These are phyloP conservation scores for Antennarius maculatus DNA, from an alignment of 2,797 vertebrate species.

Conservation along the genomic window DNA sequence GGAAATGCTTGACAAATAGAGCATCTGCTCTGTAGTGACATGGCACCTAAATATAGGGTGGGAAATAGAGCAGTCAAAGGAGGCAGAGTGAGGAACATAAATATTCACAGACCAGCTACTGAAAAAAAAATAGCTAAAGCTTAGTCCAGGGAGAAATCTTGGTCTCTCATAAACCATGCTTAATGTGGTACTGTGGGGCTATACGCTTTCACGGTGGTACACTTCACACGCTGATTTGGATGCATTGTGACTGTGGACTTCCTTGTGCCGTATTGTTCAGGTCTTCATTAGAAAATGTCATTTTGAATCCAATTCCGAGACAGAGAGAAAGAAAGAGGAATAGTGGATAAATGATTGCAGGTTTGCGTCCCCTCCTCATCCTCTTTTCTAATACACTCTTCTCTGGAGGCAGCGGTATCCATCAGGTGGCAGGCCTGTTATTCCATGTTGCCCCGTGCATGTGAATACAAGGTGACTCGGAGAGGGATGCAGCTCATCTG, in stretches of 20 bases:
- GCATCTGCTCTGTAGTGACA: slow-evolving; percentile 68
- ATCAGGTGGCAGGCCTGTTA: slow-evolving; percentile 60
- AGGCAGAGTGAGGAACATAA: slow-evolving; percentile 68
- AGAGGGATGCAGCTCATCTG: slow-evolving; percentile 48
- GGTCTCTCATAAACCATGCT: slow-evolving; percentile 34
- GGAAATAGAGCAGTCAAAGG: slow-evolving; percentile 78
- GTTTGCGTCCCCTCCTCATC: slow-evolving; percentile 17
- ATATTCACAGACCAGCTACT: slow-evolving; percentile 75
- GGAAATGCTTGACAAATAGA: slow-evolving; percentile 57
- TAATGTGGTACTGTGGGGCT: slow-evolving; percentile 29
- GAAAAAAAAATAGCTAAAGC: slow-evolving; percentile 37
- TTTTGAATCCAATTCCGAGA: slow-evolving; percentile 7
- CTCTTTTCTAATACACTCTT: slow-evolving; percentile 63
- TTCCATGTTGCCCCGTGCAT: slow-evolving; percentile 54
- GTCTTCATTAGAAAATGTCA: slow-evolving; percentile 32
- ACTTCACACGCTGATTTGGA: slow-evolving; percentile 7
- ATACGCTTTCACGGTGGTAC: not conserved
- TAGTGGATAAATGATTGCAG: slow-evolving; percentile 37
- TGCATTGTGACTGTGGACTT: slow-evolving; percentile 9
- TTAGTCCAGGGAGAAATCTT: slow-evolving; percentile 46
- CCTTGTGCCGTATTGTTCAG: slow-evolving; percentile 18
- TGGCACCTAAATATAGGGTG: slow-evolving; percentile 75
- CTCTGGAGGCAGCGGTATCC: slow-evolving; percentile 70
- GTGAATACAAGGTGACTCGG: slow-evolving; percentile 75
- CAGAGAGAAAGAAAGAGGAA: not conserved